Percentiles rank a stretch among this genome's conserved stretches.
Conservation (phyloP, 2,797 vertebrate species). For the Babyrousa celebensis region DNA sequence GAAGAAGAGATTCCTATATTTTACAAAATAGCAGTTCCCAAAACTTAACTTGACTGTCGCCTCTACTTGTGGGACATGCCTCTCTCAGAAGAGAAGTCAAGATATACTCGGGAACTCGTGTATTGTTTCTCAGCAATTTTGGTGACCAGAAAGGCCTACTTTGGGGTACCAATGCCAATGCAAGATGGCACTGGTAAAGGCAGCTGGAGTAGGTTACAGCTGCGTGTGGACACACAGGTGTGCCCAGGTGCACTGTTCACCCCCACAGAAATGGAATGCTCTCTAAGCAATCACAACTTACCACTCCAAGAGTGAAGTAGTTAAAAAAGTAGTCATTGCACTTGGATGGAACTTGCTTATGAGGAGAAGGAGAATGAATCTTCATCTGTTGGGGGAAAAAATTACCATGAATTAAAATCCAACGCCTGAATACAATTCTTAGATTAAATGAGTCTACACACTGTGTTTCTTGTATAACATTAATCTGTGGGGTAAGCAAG, state of each 20-base stretch:
- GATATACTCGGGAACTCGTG: neutral
- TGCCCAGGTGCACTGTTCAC: neutral
- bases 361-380: slow-evolving; percentile 99
- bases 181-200: neutral
- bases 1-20: neutral
- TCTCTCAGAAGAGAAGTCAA: slow-evolving; percentile 40
- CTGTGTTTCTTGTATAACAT: neutral
- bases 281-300: slow-evolving; percentile 90
- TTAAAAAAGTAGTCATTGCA: slow-evolving; percentile 99
- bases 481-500: neutral
- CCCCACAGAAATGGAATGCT: neutral
- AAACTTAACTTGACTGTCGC: neutral
- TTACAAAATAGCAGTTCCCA: neutral
- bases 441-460: slow-evolving; percentile 48
- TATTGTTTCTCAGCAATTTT: neutral
- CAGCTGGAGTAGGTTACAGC: neutral
- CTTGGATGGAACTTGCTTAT: slow-evolving; percentile 99
- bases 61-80: neutral
- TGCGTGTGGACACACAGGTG: neutral
- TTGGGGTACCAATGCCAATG: neutral
- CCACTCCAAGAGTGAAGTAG: slow-evolving; percentile 99
- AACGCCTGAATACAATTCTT: slow-evolving; percentile 12
- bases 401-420: slow-evolving; percentile 65
- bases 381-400: slow-evolving; percentile 95
- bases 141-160: neutral